Evolutionary conservation across 2,888 invertebrate genomes (phyloP).

Genomic region (Oscheius sp.): DNA sequence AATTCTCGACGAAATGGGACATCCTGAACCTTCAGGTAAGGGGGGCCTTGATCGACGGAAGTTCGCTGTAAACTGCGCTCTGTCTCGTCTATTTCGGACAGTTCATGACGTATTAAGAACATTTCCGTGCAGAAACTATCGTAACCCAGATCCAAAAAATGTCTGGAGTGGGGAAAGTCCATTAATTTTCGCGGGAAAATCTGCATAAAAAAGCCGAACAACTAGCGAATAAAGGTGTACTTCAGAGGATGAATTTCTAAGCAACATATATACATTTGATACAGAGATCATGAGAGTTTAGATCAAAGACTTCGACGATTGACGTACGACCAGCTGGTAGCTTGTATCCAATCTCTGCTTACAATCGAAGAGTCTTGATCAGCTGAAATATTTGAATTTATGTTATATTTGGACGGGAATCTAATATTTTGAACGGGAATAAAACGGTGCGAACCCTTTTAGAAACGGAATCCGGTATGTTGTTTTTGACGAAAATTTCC

Average conservation of each 20-base stretch:
- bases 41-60: too few relatives aligned
- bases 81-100: neutral
- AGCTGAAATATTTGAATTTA: slow-evolving; percentile 6
- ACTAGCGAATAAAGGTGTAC: too few relatives aligned
- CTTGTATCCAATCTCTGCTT: slow-evolving; percentile 9
- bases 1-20: slow-evolving; percentile 48
- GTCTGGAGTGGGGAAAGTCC: too few relatives aligned
- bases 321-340: slow-evolving; percentile 22
- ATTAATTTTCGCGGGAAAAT: too few relatives aligned
- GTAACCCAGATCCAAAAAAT: too few relatives aligned
- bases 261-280: neutral
- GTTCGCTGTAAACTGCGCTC: neutral
- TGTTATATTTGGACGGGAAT: neutral
- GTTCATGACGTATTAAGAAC: too few relatives aligned
- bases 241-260: neutral
- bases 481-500: slow-evolving; percentile 12
- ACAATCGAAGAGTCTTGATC: neutral
- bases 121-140: too few relatives aligned
- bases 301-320: slow-evolving; percentile 21
- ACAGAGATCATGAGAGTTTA: neutral
- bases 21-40: slow-evolving; percentile 32
- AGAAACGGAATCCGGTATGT: slow-evolving; percentile 2
- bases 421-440: slow-evolving; percentile 1
- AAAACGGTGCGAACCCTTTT: slow-evolving; percentile 1
- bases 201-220: too few relatives aligned